Evolutionary conservation across 2,888 invertebrate species (phyloP).

Genomic region (Amitus sp.): DNA sequence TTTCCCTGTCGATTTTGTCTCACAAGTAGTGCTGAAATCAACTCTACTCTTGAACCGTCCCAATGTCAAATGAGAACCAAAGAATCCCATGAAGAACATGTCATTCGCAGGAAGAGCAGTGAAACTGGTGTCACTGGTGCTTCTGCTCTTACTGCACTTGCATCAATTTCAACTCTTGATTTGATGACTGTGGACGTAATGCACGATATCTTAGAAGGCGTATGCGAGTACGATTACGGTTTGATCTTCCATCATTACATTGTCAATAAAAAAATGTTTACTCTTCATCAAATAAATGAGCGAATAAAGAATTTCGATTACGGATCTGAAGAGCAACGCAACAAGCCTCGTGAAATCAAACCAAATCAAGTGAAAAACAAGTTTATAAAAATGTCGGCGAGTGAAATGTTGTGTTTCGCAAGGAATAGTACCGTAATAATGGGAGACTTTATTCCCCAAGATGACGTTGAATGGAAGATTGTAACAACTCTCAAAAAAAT

Average conservation of each 20-base stretch:
- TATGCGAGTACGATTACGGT: constrained; percentile 15
- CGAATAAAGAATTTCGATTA: constrained; percentile 12
- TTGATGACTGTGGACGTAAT: constrained; percentile 19
- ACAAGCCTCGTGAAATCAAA: constrained; percentile 22
- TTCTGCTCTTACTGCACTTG: neutral
- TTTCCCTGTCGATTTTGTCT: constrained; percentile 25
- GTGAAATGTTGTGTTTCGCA: constrained; percentile 32
- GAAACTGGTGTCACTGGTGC: constrained; percentile 12
- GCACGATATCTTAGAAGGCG: constrained; percentile 18
- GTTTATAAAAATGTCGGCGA: constrained; percentile 34
- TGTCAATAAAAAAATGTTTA: constrained; percentile 3
- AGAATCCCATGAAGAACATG: constrained; percentile 9
- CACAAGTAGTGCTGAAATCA: neutral
- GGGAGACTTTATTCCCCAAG: constrained; percentile 26
- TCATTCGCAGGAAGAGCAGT: too few species aligned
- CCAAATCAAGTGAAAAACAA: constrained; percentile 15
- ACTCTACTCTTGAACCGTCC: constrained; percentile 14
- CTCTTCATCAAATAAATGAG: constrained; percentile 2
- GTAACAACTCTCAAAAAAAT: constrained; percentile 36
- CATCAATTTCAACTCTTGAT: constrained; percentile 8
- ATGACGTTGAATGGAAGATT: constrained; percentile 31
- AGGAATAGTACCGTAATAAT: constrained; percentile 29
- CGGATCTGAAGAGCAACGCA: constrained; percentile 21
- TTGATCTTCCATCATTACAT: constrained; percentile 12
- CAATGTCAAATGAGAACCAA: constrained; percentile 3